These are phyloP conservation scores for Brachystomella parvula DNA, from an alignment of 1,140 invertebrate genomes.

Conservation along the genomic window DNA sequence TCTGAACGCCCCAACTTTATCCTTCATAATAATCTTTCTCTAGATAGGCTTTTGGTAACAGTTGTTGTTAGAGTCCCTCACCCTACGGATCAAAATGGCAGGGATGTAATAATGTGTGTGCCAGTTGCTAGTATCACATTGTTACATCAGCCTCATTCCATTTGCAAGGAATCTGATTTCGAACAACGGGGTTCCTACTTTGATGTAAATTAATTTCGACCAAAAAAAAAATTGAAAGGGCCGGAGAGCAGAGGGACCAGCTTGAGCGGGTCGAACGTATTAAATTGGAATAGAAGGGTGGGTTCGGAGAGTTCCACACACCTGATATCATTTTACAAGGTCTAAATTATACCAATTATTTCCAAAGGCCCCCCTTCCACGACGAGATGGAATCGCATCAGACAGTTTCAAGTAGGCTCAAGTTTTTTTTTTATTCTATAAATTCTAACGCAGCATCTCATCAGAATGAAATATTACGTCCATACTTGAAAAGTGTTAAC, in stretches of 20 bases:
- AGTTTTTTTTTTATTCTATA: not conserved
- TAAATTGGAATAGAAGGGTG: not conserved
- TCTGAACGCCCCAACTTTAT: no score
- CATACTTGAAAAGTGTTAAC: not conserved
- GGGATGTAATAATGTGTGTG: not conserved
- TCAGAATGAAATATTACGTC: not conserved
- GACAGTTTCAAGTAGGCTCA: not conserved
- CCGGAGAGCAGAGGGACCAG: no score
- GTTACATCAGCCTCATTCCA: not conserved
- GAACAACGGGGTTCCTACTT: constrained; percentile 1
- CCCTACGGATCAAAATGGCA: not conserved
- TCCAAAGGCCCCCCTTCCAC: not conserved
- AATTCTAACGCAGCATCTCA: not conserved
- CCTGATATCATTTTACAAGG: constrained; percentile 36
- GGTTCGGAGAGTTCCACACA: constrained; percentile 13
- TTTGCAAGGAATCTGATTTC: not conserved
- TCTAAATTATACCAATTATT: constrained; percentile 36
- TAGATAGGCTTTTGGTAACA: not conserved
- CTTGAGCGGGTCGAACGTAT: no score
- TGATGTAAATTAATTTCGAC: constrained; percentile 30
- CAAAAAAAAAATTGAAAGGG: constrained; percentile 2
- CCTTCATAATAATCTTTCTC: not conserved
- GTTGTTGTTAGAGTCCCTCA: not conserved
- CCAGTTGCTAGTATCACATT: not conserved
- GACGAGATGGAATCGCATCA: constrained; percentile 7